Evolutionary conservation across 2,888 invertebrate species (phyloP).

Genomic region (Anoplius nigerrimus): DNA sequence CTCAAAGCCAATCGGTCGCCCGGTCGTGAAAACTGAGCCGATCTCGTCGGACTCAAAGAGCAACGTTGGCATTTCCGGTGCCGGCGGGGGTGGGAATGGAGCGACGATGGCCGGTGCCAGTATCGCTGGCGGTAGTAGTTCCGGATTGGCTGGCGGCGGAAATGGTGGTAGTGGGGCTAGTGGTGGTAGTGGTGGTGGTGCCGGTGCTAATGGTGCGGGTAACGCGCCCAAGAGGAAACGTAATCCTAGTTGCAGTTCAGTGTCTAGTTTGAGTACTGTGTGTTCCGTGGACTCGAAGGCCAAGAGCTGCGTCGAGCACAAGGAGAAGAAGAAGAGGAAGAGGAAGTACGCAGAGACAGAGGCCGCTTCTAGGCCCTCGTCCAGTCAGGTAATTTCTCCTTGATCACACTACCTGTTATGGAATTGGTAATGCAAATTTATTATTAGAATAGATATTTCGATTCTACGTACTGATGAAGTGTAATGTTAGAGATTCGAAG

Average conservation of each 20-base stretch:
- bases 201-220: conserved; percentile 46
- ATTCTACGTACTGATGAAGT: conserved; percentile 7
- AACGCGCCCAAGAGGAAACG: conserved; percentile 66
- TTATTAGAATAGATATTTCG: not conserved
- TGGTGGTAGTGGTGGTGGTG: conserved; percentile 45
- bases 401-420: too few relatives aligned
- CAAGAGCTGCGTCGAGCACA: conserved; percentile 63
- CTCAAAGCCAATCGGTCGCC: conserved; percentile 33
- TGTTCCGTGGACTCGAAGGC: conserved; percentile 67
- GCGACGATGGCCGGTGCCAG: conserved; percentile 47
- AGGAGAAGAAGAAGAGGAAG: conserved; percentile 69
- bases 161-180: conserved; percentile 30
- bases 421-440: not conserved
- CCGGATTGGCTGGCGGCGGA: conserved; percentile 8
- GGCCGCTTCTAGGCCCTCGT: conserved; percentile 61
- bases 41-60: conserved; percentile 49
- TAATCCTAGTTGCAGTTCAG: conserved; percentile 64
- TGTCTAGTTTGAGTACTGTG: conserved; percentile 68
- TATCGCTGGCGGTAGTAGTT: conserved; percentile 32
- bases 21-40: conserved; percentile 50
- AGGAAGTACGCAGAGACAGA: conserved; percentile 64
- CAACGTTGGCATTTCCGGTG: conserved; percentile 36
- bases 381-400: conserved; percentile 60
- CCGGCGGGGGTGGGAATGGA: conserved; percentile 45
- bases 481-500: conserved; percentile 5